Conservation (phyloP, 2,888 invertebrate species). For the Epiblema foenella region DNA sequence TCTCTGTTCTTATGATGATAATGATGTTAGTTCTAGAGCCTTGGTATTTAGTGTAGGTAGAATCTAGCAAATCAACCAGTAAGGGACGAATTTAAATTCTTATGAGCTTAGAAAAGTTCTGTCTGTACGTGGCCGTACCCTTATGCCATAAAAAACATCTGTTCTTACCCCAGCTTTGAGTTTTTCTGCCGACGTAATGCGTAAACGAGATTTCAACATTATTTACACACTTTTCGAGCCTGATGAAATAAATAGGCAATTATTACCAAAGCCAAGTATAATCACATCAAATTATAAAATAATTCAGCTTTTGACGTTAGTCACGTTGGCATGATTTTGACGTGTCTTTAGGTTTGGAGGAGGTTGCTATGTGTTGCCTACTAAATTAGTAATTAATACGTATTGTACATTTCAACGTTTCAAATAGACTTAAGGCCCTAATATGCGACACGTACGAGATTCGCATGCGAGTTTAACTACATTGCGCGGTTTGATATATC, state of each 20-base stretch:
- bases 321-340: conserved; percentile 11
- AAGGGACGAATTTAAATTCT: neutral
- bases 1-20: too few species aligned
- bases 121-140: too few species aligned
- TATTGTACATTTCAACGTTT: neutral
- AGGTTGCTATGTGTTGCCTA: neutral
- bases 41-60: neutral
- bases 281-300: conserved; percentile 8
- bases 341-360: neutral
- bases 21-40: neutral
- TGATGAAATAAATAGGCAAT: neutral
- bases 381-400: neutral
- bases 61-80: neutral
- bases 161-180: conserved; percentile 12
- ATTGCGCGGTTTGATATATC: too few species aligned
- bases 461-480: too few species aligned
- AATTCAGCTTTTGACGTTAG: neutral
- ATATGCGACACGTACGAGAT: too few species aligned
- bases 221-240: neutral
- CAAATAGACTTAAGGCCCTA: too few species aligned
- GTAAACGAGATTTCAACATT: conserved; percentile 72
- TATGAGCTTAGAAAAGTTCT: neutral
- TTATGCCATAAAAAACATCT: conserved; percentile 26
- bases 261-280: neutral
- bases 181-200: conserved; percentile 47